These are phyloP conservation scores for Caenorhabditis sulstoni DNA, from an alignment of 2,888 invertebrate species.

Conservation along the genomic window DNA sequence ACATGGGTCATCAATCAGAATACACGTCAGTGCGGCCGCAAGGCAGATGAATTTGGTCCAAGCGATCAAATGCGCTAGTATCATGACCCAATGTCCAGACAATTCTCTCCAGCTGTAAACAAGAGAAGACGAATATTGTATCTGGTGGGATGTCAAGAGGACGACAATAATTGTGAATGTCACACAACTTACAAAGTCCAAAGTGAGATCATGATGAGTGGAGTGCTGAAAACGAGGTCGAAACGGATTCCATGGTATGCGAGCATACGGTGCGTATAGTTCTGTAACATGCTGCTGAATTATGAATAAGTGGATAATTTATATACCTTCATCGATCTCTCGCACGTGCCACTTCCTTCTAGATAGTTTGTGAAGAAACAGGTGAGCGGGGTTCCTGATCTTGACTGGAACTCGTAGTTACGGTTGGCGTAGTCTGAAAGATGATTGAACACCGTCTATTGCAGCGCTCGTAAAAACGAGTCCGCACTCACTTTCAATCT, in stretches of 20 bases:
- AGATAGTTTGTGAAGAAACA: constrained; percentile 9
- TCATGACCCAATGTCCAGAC: constrained; percentile 1
- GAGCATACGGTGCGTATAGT: neutral
- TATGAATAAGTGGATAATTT: neutral
- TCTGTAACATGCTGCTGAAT: neutral
- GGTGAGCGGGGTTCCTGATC: constrained; percentile 12
- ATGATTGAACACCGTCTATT: neutral
- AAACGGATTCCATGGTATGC: constrained; percentile 36
- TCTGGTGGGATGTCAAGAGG: no score
- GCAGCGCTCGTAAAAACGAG: neutral
- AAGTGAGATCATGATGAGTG: constrained; percentile 27
- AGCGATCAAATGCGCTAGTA: constrained; percentile 8
- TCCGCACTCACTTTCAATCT: constrained; percentile 21
- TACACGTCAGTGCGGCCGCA: constrained; percentile 19
- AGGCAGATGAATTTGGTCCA: constrained; percentile 26
- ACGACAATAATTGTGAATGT: no score
- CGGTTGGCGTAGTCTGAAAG: constrained; percentile 29
- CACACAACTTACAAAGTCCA: constrained; percentile 22
- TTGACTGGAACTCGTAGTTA: constrained; percentile 6
- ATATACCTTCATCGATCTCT: neutral
- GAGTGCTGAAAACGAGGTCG: constrained; percentile 31
- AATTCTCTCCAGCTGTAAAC: constrained; percentile 29
- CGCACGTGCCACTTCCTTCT: neutral
- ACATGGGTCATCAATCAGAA: constrained; percentile 41
- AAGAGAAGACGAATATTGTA: neutral